Percentiles rank a stretch among this genome's conserved stretches.
Conservation (phyloP, 2,113 vertebrate genomes). For the Centropristis striata region DNA sequence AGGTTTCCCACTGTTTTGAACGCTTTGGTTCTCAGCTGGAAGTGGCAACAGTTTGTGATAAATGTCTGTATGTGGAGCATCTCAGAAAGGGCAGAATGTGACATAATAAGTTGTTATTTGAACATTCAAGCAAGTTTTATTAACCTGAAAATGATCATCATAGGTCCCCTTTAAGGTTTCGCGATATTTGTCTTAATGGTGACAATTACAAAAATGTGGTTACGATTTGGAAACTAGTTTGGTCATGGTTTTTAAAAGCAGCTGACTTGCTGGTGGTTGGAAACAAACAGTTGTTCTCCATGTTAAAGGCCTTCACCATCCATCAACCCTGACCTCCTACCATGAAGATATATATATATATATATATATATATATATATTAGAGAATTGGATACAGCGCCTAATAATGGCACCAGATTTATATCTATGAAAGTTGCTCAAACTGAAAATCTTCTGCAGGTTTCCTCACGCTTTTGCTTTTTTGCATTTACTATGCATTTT, state of each 20-base stretch:
- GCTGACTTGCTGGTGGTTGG: not conserved
- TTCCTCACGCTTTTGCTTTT: not conserved
- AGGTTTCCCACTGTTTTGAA: too few species aligned
- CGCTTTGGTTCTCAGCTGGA: too few species aligned
- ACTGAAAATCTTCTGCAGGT: too few species aligned
- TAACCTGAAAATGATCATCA: too few species aligned
- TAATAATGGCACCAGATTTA: not conserved
- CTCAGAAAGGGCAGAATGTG: too few species aligned
- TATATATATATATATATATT: too few species aligned
- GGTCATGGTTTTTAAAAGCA: not conserved
- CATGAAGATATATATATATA: too few species aligned
- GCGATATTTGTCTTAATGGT: not conserved
- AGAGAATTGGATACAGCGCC: not conserved
- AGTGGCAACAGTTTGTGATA: too few species aligned
- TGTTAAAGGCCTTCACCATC: not conserved
- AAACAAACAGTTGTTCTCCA: not conserved
- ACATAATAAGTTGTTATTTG: too few species aligned
- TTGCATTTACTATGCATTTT: not conserved
- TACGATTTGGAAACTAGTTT: not conserved
- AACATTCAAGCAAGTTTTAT: too few species aligned
- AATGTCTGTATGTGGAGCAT: too few species aligned
- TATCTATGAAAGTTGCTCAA: not conserved
- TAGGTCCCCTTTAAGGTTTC: not conserved
- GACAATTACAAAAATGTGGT: not conserved
- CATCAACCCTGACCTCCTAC: not conserved